Percentiles rank a stretch among this genome's conserved stretches.
Conservation (phyloP, 2,888 invertebrate species). For the Scaptomyza cyrtandrae region DNA sequence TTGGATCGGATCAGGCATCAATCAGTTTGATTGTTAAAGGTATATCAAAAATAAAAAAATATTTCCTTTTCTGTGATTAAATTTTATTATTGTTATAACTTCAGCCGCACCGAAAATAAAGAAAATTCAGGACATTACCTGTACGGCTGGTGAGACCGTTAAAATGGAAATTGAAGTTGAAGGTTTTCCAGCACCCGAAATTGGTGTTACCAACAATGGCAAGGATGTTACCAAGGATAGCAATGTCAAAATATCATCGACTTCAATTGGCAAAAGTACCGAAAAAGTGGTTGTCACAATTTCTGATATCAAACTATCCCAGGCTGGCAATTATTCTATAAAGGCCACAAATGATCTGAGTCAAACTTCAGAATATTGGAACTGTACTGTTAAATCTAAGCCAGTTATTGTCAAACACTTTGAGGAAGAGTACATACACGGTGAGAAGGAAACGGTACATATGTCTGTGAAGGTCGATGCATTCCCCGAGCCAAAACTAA, state of each 20-base stretch:
- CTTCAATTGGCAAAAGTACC: constrained; percentile 86
- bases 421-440: constrained; percentile 88
- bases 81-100: not conserved
- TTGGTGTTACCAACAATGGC: constrained; percentile 95
- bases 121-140: constrained; percentile 91
- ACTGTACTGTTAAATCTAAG: constrained; percentile 92
- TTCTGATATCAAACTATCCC: constrained; percentile 89
- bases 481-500: constrained; percentile 92
- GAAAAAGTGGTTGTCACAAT: constrained; percentile 89
- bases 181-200: constrained; percentile 92
- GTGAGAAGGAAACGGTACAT: constrained; percentile 91
- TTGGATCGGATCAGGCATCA: constrained; percentile 91
- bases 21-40: constrained; percentile 90
- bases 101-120: constrained; percentile 93
- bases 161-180: constrained; percentile 93
- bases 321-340: constrained; percentile 94
- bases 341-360: constrained; percentile 92
- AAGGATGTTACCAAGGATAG: constrained; percentile 90
- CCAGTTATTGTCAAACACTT: constrained; percentile 90
- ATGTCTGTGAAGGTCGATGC: constrained; percentile 92
- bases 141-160: constrained; percentile 89
- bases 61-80: not conserved
- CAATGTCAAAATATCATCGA: constrained; percentile 87
- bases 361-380: constrained; percentile 96
- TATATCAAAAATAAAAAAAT: constrained; percentile 24